A percentile compares a stretch with the other conserved stretches of the same genome.
phyloP scores from a whole-genome alignment of 1,140 invertebrate genomes.

The Drosophila lini region DNA sequence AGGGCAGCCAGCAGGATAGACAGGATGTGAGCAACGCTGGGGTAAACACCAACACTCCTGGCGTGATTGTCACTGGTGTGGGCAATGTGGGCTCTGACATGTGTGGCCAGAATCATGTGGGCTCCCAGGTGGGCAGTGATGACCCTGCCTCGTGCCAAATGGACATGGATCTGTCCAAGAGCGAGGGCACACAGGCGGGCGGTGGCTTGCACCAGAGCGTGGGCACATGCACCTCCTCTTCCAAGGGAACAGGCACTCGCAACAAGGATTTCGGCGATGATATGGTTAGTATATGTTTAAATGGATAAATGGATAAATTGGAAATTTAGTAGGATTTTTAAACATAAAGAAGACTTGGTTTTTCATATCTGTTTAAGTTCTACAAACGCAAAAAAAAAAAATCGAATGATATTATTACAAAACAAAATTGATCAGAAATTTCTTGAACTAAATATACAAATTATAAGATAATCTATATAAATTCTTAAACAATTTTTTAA shows the following conservation, averaged over 20 bases:
- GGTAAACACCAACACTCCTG: constrained; percentile 84
- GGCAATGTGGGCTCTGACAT: constrained; percentile 70
- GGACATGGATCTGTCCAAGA: constrained; percentile 87
- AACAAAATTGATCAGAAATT: too few species aligned
- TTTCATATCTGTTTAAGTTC: too few species aligned
- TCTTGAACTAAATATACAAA: too few species aligned
- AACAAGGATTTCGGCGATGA: constrained; percentile 83
- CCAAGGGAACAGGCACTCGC: constrained; percentile 87
- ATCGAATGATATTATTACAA: too few species aligned
- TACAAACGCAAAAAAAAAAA: too few species aligned
- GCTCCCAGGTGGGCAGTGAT: constrained; percentile 82
- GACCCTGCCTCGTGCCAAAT: constrained; percentile 78
- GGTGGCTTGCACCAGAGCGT: constrained; percentile 87
- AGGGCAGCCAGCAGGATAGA: constrained; percentile 85
- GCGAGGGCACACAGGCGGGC: constrained; percentile 92
- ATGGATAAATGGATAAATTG: too few species aligned
- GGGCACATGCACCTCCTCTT: constrained; percentile 78
- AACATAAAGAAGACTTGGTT: too few species aligned
- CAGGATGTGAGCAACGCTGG: constrained; percentile 87
- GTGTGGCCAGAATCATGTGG: constrained; percentile 85
- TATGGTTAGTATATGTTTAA: constrained; percentile 64
- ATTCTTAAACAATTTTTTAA: too few species aligned
- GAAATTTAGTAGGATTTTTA: too few species aligned
- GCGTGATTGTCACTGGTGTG: constrained; percentile 73
- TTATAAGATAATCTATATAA: too few species aligned